Conservation (phyloP, 30 jellyfish, hydroid and myxozoan species). For the Hydractinia echinata region DNA sequence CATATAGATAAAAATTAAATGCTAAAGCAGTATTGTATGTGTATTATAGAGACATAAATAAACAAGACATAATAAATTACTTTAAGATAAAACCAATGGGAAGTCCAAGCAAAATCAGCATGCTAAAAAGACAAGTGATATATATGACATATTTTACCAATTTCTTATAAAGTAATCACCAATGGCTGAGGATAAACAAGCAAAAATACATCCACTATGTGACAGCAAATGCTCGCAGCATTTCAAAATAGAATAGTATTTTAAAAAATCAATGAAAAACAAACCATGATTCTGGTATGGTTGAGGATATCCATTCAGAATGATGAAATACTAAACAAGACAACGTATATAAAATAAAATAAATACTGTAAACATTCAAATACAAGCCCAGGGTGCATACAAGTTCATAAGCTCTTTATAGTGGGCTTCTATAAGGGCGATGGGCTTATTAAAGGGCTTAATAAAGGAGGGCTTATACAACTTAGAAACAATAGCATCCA, state of each 20-base stretch:
- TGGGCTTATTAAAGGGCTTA: too few species aligned
- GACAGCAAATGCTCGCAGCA: background rate
- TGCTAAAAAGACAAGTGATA: conserved; percentile 36
- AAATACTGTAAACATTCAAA: too few species aligned
- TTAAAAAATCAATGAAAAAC: background rate
- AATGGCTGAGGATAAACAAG: background rate
- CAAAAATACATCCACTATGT: background rate
- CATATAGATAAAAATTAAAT: too few species aligned
- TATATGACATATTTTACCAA: too few species aligned
- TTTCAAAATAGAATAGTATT: background rate
- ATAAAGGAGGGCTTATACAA: too few species aligned
- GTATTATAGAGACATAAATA: too few species aligned
- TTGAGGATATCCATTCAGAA: conserved; percentile 60
- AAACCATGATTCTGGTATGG: conserved; percentile 92
- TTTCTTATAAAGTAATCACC: background rate
- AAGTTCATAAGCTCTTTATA: too few species aligned
- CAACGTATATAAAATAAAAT: too few species aligned
- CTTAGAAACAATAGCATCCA: too few species aligned
- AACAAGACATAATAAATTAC: conserved; percentile 20
- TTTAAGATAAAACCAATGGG: conserved; percentile 65
- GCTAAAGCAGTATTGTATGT: too few species aligned
- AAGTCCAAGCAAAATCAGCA: conserved; percentile 75
- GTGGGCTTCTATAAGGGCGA: too few species aligned
- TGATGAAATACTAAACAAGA: conserved; percentile 62
- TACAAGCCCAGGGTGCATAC: too few species aligned